Base-by-base conservation (phyloP, 2,888 invertebrate genomes). In the Drosophila trichaetosa region DNA sequence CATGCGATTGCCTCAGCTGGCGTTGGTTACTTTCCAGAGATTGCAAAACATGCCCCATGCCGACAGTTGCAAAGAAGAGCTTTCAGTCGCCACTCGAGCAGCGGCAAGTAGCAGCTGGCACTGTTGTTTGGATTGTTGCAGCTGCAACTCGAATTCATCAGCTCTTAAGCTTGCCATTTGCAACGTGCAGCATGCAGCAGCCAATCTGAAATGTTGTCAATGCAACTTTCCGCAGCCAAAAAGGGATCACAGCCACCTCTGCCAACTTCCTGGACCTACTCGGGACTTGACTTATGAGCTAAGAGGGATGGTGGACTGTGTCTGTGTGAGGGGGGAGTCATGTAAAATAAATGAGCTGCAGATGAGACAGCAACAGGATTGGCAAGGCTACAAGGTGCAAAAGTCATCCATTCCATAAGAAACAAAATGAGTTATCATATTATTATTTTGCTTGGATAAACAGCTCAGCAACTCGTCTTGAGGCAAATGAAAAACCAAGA, bases 1-100 rank as follows among this genome's bases (percentile, higher is more conserved):
- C 68, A 67, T 36, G 60, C 53, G 59, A 61, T 62, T 61, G 69
- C 66, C 63, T 66, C 27, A 38, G 38, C 56, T 80, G 73, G 54
- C 76, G 66, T 69, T 70, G 69, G 72, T 67, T 83, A 77, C 85
- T 81, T 85, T 86, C 73, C 87, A 86, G 87, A 83, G 85, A 85
- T 85, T 85, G 85, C 85, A 49, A 85, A 87, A 85, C 56, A 56
- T 56, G 73, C 60, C 79, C 79, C 83, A 76, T 76, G 80, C 62
- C 75, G 69, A 70, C 87, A 83, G 73, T 69, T 74, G 67, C 62
- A 57, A 21, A 51, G 72, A 59, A 65, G 61, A 77, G 65, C 65
- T 80, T 61, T 77, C 69, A 58, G 73, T 60, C 70, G 70, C 69
- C 77, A 81, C 77, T 62, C 73, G 70, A 74, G 66, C 59, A 53